Percentiles rank a stretch among this genome's conserved stretches.
These are phyloP conservation scores for Cheilosia vulpina DNA, from an alignment of 2,888 invertebrate species.

Conservation along the genomic window DNA sequence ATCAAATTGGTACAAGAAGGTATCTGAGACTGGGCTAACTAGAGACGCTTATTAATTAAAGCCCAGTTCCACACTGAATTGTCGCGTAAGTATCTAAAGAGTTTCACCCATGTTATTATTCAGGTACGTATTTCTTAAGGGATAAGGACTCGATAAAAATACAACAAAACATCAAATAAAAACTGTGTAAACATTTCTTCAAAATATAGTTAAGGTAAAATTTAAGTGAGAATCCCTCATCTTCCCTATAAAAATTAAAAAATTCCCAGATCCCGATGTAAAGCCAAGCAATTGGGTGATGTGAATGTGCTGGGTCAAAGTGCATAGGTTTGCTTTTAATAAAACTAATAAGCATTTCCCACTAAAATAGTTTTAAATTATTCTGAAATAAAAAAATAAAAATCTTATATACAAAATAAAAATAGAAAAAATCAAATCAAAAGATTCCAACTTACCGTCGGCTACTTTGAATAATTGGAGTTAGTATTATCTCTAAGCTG, in stretches of 20 bases:
- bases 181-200: not conserved
- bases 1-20: no score
- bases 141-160: not conserved
- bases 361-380: not conserved
- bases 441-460: conserved; percentile 83
- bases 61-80: no score
- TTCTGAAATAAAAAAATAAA: not conserved
- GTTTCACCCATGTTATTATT: no score
- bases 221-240: no score
- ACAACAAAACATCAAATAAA: not conserved
- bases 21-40: no score
- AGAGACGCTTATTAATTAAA: no score
- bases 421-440: not conserved
- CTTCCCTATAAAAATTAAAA: not conserved
- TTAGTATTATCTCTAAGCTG: conserved; percentile 84
- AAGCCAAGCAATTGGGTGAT: not conserved
- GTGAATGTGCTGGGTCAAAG: not conserved
- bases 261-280: not conserved
- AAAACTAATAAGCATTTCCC: not conserved
- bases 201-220: no score
- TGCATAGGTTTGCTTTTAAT: not conserved
- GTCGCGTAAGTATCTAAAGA: no score
- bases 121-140: no score
- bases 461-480: conserved; percentile 84
- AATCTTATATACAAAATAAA: not conserved